phyloP scores from a whole-genome alignment of 2,888 invertebrate genomes.

The Autographa gamma region DNA sequence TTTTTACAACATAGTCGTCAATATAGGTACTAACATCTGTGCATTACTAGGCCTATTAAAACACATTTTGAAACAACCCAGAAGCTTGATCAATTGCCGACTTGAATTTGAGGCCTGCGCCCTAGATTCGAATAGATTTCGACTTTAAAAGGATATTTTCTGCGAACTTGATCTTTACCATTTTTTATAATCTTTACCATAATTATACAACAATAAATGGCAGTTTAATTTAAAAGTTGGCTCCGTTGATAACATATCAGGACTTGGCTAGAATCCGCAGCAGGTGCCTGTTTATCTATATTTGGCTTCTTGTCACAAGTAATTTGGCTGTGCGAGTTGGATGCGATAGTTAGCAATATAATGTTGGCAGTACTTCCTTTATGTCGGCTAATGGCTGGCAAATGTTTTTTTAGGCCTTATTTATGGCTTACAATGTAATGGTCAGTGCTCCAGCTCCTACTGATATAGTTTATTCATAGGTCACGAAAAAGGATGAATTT shows the following conservation, averaged over 20 bases:
- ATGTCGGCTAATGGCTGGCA: conserved; percentile 28
- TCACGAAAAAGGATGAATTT: too few relatives aligned
- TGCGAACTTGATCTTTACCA: not conserved
- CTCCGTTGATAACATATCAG: conserved; percentile 57
- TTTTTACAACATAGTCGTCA: too few relatives aligned
- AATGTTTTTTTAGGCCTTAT: not conserved
- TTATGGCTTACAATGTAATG: not conserved
- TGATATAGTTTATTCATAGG: too few relatives aligned
- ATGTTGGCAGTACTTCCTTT: conserved; percentile 64
- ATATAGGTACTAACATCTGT: too few relatives aligned
- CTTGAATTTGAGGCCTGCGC: too few relatives aligned
- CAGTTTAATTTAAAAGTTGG: conserved; percentile 77
- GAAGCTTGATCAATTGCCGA: too few relatives aligned
- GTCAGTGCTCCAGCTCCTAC: too few relatives aligned
- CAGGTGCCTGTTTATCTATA: conserved; percentile 72
- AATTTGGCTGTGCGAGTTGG: conserved; percentile 69
- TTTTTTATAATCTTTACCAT: not conserved
- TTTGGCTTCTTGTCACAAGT: conserved; percentile 69
- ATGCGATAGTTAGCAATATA: conserved; percentile 56
- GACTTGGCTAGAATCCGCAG: conserved; percentile 67
- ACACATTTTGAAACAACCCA: too few relatives aligned
- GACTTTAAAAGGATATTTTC: not conserved
- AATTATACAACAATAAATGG: conserved; percentile 8
- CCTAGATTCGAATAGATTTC: too few relatives aligned
- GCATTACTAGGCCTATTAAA: too few relatives aligned